Evolutionary conservation across 1,140 invertebrate genomes (phyloP), one percentile per base, ranked within the genome.

Genomic region (Limonius californicus): DNA sequence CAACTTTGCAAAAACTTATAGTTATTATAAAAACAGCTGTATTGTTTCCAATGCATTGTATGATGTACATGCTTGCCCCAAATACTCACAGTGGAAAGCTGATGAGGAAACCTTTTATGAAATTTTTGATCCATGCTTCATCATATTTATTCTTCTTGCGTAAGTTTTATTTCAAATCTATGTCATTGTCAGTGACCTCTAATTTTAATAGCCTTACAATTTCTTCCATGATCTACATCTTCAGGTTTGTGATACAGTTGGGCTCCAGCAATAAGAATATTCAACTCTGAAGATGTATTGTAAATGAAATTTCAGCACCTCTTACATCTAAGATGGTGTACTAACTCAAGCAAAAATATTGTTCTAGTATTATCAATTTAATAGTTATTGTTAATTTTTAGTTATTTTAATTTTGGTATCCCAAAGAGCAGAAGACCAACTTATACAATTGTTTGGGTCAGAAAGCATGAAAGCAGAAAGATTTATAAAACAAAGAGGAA

Each of bases 81-180:
- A 85, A 87, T 63, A 89, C 88, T 53, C 78, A 82, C 20, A 86
- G 85, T 16, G 93, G 91, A 0, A 85, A 85, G 70, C 79, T 92
- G 1, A 88, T 96, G 83, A 83, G 90, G 64, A 91, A 90, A 71
- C 94, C 94, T 0, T 96, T 97, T 74, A 93, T 97, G 87, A 97
- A 97, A 77, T 97, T 97, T 76, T 83, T 97, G 61, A 89, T 91
- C 59, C 93, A 97, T 72, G 91, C 92, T 0, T 90, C 91, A 0
- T 94, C 92, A 12, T 97, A 97, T 77, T 80, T 95, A 35, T 94
- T 95, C 78, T 97, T 96, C 76, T 80, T 97, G 42, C 79, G 92
- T 94, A 74, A 85, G 87, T 85, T 1, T 1, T n/a, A n/a, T n/a
- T n/a, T n/a, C n/a, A n/a, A n/a, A n/a, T n/a, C n/a, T n/a, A n/a